A percentile compares a stretch with the other conserved stretches of the same genome.
Evolutionary conservation across 2,888 invertebrate species (phyloP).

Genomic region (Periphyllus acericola): DNA sequence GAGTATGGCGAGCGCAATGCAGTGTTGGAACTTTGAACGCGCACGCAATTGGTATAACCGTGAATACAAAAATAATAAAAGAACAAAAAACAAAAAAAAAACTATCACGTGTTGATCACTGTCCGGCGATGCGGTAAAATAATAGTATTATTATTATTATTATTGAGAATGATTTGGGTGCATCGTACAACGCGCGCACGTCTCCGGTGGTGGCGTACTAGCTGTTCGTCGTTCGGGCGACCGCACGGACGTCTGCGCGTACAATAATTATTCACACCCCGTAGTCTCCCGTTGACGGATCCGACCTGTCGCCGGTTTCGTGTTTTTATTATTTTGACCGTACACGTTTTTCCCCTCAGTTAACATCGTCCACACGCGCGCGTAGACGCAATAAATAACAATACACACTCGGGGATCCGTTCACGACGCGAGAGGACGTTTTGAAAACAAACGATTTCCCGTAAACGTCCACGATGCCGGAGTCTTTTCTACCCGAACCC

Average conservation of each 20-base stretch:
- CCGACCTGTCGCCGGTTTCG: background rate
- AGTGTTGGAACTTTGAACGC: no score
- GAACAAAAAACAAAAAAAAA: no score
- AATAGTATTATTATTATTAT: background rate
- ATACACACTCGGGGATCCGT: background rate
- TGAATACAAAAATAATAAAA: no score
- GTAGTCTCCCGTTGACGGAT: constrained; percentile 11
- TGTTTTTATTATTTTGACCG: constrained; percentile 6
- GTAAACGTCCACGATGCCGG: no score
- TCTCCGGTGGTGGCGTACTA: background rate
- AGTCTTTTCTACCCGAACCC: no score
- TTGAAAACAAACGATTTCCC: background rate
- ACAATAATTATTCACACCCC: no score
- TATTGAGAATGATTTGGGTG: no score
- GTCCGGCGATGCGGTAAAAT: background rate
- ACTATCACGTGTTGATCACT: background rate
- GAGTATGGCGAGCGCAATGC: no score
- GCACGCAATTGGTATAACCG: no score
- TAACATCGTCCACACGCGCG: background rate
- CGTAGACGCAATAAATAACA: background rate
- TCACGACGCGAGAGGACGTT: background rate
- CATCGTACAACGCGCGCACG: background rate
- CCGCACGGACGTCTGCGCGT: background rate
- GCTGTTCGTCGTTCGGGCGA: background rate
- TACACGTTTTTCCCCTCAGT: background rate